A percentile compares a stretch with the other conserved stretches of the same genome.
Evolutionary conservation across 2,797 vertebrate species (phyloP).

Genomic region (Acomys russatus): DNA sequence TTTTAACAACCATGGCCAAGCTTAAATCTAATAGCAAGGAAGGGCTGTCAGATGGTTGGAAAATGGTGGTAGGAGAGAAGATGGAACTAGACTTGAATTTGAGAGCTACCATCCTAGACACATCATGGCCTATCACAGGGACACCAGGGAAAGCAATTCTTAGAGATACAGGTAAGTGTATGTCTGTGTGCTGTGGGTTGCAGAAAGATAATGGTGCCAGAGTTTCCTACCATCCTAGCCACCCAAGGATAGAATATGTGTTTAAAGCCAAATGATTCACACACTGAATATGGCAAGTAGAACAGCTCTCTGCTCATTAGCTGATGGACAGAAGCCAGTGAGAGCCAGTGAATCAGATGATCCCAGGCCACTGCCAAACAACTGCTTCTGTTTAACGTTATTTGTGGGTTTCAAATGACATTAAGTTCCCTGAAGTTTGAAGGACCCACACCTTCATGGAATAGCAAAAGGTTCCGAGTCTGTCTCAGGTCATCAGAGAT

Average conservation of each 20-base stretch:
- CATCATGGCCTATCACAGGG: background rate
- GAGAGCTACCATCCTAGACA: background rate
- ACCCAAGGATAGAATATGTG: background rate
- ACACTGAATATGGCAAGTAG: background rate
- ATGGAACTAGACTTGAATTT: background rate
- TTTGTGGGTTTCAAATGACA: background rate
- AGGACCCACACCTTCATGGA: background rate
- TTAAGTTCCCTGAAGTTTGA: background rate
- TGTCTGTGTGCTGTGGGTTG: background rate
- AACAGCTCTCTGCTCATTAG: conserved; percentile 4
- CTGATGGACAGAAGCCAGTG: background rate
- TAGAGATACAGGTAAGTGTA: background rate
- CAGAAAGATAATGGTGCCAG: background rate
- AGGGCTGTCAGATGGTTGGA: background rate
- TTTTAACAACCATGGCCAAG: background rate
- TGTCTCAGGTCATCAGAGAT: background rate
- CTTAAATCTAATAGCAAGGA: conserved; percentile 15
- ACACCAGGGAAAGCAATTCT: background rate
- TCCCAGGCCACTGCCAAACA: background rate
- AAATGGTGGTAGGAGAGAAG: background rate
- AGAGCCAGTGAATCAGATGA: background rate
- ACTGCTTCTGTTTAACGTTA: conserved; percentile 25
- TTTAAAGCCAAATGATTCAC: conserved; percentile 28
- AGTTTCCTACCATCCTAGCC: background rate
- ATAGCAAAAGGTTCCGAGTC: background rate